These are phyloP conservation scores for Danio choprae DNA, from an alignment of 2,797 vertebrate genomes.

Conservation along the genomic window DNA sequence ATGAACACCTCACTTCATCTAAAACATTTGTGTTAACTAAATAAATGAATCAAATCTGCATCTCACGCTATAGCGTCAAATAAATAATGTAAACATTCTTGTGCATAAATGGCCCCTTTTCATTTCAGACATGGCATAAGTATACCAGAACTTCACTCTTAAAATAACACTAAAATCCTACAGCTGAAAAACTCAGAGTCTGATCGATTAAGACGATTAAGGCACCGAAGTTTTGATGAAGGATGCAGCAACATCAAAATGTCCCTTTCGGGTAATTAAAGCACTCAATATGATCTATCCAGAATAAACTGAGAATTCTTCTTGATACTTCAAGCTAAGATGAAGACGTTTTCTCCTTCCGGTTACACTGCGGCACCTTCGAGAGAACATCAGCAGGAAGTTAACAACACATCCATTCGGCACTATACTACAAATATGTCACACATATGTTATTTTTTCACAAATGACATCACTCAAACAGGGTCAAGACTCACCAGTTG, in stretches of 20 bases:
- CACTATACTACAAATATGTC: too few relatives aligned
- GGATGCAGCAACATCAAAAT: not conserved
- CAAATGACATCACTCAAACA: not conserved
- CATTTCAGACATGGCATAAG: not conserved
- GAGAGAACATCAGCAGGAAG: slow-evolving; percentile 14
- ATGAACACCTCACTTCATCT: not conserved
- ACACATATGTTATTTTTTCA: not conserved
- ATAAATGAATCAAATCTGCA: not conserved
- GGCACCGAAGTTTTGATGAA: not conserved
- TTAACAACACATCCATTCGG: not conserved
- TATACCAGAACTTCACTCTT: slow-evolving; percentile 11
- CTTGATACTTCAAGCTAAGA: too few relatives aligned
- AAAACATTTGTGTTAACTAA: not conserved
- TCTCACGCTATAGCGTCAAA: slow-evolving; percentile 33
- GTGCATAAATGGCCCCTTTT: slow-evolving; percentile 11
- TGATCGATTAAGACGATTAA: not conserved
- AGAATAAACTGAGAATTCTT: not conserved
- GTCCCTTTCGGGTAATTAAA: not conserved
- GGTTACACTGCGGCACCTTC: slow-evolving; percentile 71
- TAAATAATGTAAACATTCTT: slow-evolving; percentile 64
- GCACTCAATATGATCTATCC: not conserved
- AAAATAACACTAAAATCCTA: not conserved
- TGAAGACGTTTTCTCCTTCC: not conserved
- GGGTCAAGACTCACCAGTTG: slow-evolving; percentile 79
- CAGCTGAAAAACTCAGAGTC: not conserved